Base-by-base conservation (phyloP, 2,888 invertebrate species). In the Rhopalosiphum nymphaeae region DNA sequence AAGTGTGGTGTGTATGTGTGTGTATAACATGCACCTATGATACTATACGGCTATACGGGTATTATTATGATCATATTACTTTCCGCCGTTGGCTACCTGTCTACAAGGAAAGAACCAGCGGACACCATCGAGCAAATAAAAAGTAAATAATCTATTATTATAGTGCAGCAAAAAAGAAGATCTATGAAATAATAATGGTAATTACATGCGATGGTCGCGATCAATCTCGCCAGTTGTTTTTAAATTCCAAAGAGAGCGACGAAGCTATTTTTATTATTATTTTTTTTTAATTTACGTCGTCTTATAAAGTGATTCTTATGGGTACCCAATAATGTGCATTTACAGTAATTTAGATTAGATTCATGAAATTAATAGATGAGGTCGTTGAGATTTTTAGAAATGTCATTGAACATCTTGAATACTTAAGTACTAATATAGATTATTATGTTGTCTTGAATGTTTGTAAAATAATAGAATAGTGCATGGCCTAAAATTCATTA, bases 61-160 rank as follows among this genome's bases (percentile, higher is more conserved):
- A 78, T 86, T 61, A 87, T 87, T 87, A 61, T 46, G 46, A 61
- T 13, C 49, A 61, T 67, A 87, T 92, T 88, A 67, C 7, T 57
- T 92, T 67, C 56, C 25, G 92, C 92, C 92, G 88, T 29, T 78
- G 89, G 92, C 92, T 93, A 89, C 92, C 78, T 89, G 89, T 56
- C 87, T 87, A 61, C 21, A 36, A 44, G 53, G 49, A 49, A 87
- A 61, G 16, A 49, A 67, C 88, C 42, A 46, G 53, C 61, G 13
- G 87, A 88, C 86, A 92, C 57, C 36, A 26, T 29, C 36, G n/a
- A 42, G 9, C 46, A 16, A 87, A 86, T n/a, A 46, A 89, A 93
- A 78, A 29, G 67, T 49, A 92, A 87, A 87, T n/a, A 42, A 53
- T 78, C 9, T 88, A 42, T 93, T 87, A 87, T 92, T 92, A 92